Evolutionary conservation across 1,140 invertebrate species (phyloP), one percentile per base, ranked within the genome.

Genomic region (Matsumurasca onukii): DNA sequence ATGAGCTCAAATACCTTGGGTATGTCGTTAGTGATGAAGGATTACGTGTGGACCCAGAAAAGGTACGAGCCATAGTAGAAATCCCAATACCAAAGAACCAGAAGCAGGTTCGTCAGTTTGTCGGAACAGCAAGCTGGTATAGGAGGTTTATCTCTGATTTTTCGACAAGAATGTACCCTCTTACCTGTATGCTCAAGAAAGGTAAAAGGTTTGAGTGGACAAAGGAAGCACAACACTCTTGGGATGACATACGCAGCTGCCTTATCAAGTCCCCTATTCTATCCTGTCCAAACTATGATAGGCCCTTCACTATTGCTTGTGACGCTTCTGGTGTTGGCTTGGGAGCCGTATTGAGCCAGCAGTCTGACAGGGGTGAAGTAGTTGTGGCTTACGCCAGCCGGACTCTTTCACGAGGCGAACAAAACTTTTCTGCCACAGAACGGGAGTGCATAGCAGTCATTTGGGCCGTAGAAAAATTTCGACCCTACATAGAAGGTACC

Each of bases 401-500:
- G 49, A 13, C 49, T 5, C 22, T 52, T n/a, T n/a, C n/a, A n/a
- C n/a, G n/a, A 24, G 49, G 12, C 13, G 22, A 24, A 52, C 49
- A 52, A 20, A 52, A 52, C 12, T 52, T 52, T 22, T 52, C 49
- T n/a, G 49, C 49, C 22, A 52, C 49, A n/a, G 49, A 52, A 52
- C 12, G 49, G 22, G 49, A 52, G 20, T 52, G 49, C 22, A 5
- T 52, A 5, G 49, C 49, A 5, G 49, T 52, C 5, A 52, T 52
- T 24, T 82, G 69, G 70, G 12, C 49, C 5, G 22, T 52, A 15
- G 49, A 52, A 20, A 52, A 52, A 24, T 52, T 52, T 24, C 22
- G 77, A 45, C 70, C 75, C 3, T 84, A 80, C 70, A 27, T 83
- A 2, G 75, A 78, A 61, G 79, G 77, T 12, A 52, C 49, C 5